Evolutionary conservation across 2,797 vertebrate genomes (phyloP).

Genomic region (Alcedo atthis): DNA sequence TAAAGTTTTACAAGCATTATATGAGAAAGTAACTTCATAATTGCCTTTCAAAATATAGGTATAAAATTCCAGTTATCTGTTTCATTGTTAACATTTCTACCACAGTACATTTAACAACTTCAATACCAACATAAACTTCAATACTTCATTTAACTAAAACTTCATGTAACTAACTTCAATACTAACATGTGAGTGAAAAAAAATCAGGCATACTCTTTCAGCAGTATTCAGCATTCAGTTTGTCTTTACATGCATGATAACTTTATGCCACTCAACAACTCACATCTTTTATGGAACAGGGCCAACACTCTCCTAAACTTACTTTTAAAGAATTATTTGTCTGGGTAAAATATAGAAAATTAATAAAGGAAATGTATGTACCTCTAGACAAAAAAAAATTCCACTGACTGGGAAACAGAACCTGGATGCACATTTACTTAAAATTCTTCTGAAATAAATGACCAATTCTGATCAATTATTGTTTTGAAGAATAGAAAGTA

Average conservation of each 20-base stretch:
- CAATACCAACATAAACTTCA: neutral
- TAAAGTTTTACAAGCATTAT: neutral
- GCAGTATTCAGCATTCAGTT: neutral
- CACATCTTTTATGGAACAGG: neutral
- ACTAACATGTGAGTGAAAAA: neutral
- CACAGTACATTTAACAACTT: neutral
- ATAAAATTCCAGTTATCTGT: neutral
- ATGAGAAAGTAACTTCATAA: neutral
- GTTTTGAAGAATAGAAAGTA: neutral
- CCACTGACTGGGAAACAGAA: neutral
- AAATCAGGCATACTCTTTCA: neutral
- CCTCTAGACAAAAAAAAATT: neutral
- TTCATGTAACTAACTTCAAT: neutral
- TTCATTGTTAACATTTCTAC: neutral
- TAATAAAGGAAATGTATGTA: neutral
- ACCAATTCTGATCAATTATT: neutral
- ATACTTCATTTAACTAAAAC: too few species aligned
- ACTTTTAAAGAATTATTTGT: neutral
- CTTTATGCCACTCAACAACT: neutral
- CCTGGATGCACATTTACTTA: neutral
- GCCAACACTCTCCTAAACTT: neutral
- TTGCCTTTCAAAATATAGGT: neutral
- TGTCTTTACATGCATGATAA: neutral
- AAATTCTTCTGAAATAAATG: neutral
- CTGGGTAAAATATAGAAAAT: neutral